Base-by-base conservation (phyloP, 2,113 vertebrate species). In the Poicephalus meyeri region DNA sequence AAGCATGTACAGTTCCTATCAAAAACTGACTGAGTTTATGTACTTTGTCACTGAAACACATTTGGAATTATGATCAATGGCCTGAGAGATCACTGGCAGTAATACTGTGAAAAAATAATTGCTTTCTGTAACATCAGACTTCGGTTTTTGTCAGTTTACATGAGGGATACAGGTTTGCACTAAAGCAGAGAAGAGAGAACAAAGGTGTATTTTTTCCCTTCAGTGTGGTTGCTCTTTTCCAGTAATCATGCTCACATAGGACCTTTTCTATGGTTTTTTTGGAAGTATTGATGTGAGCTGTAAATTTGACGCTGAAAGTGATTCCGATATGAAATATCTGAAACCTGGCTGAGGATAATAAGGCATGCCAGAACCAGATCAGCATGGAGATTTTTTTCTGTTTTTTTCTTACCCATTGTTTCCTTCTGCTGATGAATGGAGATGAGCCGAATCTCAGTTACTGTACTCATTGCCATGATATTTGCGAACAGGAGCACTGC, bases 241-340 rank as follows among this genome's bases (percentile, higher is more conserved):
- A 3, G 24, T 19, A n/a, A 9, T 35, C 6, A 6, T 1, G 10
- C 16, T 35, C 28, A 14, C 2, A 1, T 5, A 31, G 47, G 9
- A 31, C 35, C 13, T 35, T 58, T 58, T 7, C 24, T 41, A 6
- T 42, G 6, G 2, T 31, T 31, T n/a, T 60, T 49, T 14, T n/a
- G 8, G 11, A 18, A 6, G 6, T 55, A 8, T 31, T 56, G 41
- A 8, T 65, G 12, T 0, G 6, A 50, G 29, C 2, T 35, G 28
- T 46, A 65, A 19, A 63, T 33, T 33, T 44, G 14, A 65, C 31
- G 28, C 26, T 37, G 20, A 68, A 79, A 61, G 7, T 49, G 66
- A 60, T 13, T 61, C 11, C 60, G 42, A 16, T 19, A 41, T 20
- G 28, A 80, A 58, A 11, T 49, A 7, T 17, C 14, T 79, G 16